phyloP scores from a whole-genome alignment of 2,797 vertebrate genomes.

The Taeniopygia guttata region DNA sequence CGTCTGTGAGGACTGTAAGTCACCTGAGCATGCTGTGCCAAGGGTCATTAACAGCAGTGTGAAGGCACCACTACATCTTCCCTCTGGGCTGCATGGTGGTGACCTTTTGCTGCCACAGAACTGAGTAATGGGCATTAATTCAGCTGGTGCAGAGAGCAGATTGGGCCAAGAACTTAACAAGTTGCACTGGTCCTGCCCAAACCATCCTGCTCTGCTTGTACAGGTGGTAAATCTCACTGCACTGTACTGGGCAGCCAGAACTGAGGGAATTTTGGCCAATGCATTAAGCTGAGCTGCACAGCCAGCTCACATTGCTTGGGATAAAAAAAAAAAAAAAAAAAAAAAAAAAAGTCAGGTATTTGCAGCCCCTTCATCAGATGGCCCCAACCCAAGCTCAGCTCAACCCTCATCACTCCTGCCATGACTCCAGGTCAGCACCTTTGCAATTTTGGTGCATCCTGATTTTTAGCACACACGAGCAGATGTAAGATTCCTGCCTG shows the following conservation, averaged over 20 bases:
- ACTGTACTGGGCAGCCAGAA: background rate
- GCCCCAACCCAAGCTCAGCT: background rate
- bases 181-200: background rate
- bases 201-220: background rate
- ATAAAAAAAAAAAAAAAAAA: no score
- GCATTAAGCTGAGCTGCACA: background rate
- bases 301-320: fast-evolving
- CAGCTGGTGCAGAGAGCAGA: background rate
- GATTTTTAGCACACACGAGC: background rate
- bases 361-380: background rate
- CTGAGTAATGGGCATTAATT: background rate
- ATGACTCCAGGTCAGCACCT: background rate
- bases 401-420: background rate
- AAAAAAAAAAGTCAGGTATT: background rate
- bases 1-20: background rate
- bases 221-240: background rate
- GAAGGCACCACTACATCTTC: background rate
- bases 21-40: background rate
- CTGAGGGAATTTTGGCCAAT: background rate
- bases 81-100: background rate
- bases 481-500: background rate
- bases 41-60: background rate
- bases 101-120: background rate
- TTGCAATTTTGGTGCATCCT: background rate
- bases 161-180: background rate